Evolutionary conservation across 2,888 invertebrate genomes (phyloP).

Genomic region (Phania funesta): DNA sequence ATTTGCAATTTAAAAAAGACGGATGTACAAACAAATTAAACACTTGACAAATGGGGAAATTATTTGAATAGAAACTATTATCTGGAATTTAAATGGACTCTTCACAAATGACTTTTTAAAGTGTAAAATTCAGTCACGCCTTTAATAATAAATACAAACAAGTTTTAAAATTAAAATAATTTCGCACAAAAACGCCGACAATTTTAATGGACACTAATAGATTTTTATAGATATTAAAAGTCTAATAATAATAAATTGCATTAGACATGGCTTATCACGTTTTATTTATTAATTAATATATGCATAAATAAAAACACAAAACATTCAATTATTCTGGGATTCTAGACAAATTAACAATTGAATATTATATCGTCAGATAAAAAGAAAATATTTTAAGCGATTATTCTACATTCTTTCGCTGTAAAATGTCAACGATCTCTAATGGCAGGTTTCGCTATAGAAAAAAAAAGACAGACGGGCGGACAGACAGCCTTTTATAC

Average conservation of each 20-base stretch:
- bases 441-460: conserved; percentile 27
- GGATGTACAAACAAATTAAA: conserved; percentile 61
- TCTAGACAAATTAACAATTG: background rate
- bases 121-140: conserved; percentile 20
- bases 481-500: no score
- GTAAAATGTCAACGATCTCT: conserved; percentile 41
- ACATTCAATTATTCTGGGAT: background rate
- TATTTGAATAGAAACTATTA: conserved; percentile 3
- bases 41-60: conserved; percentile 54
- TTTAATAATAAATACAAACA: background rate
- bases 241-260: conserved; percentile 29
- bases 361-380: background rate
- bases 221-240: conserved; percentile 24
- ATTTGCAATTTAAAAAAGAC: conserved; percentile 6
- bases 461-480: background rate
- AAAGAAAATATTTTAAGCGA: background rate
- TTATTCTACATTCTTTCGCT: background rate
- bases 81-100: conserved; percentile 29
- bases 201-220: conserved; percentile 11
- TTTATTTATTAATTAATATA: conserved; percentile 26
- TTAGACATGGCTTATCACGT: conserved; percentile 3
- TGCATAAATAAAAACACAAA: background rate
- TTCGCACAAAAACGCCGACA: background rate
- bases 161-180: background rate
- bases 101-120: conserved; percentile 30